Evolutionary conservation across 2,797 vertebrate species (phyloP), one percentile per base, ranked within the genome.

Genomic region (Botia kubotai): DNA sequence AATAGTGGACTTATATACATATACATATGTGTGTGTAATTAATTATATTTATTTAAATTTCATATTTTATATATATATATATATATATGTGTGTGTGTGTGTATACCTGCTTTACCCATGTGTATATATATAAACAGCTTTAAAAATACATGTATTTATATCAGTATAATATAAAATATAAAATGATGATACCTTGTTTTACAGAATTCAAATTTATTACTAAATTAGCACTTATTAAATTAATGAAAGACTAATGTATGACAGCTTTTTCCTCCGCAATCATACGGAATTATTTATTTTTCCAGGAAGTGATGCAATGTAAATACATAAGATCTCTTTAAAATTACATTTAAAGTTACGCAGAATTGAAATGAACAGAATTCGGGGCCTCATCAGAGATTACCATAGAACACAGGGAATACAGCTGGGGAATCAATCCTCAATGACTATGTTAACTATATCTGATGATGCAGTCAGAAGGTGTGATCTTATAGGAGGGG

Each of bases 261-360:
- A 62, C 13, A 13, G 60, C 29, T 29, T 70, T 33, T 63, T 50
- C 46, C 4, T 36, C 48, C 1, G 21, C 5, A 33, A 71, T 36
- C 13, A 69, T 33, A n/a, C 21, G 10, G 43, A 43, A 11, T 48
- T 46, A 29, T 43, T 79, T 79, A 72, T 55, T 72, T 29, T 65
- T 36, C 29, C n/a, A 72, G 6, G 26, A 72, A 62, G 13, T 72
- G 19, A 53, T 65, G 14, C 57, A 52, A 26, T 23, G 57, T 14
- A 71, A 71, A 79, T 58, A 74, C 33, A 43, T 39, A 62, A 65
- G 16, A 75, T 17, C 10, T 19, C 29, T n/a, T n/a, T n/a, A n/a
- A n/a, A n/a, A n/a, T n/a, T n/a, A n/a, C n/a, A n/a, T n/a, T 77
- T 0, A 68, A 67, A 67, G 55, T 33, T 7, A 33, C 19, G 52